Base-by-base conservation (phyloP, 1,140 invertebrate species). In the Brachionus paranguensis region DNA sequence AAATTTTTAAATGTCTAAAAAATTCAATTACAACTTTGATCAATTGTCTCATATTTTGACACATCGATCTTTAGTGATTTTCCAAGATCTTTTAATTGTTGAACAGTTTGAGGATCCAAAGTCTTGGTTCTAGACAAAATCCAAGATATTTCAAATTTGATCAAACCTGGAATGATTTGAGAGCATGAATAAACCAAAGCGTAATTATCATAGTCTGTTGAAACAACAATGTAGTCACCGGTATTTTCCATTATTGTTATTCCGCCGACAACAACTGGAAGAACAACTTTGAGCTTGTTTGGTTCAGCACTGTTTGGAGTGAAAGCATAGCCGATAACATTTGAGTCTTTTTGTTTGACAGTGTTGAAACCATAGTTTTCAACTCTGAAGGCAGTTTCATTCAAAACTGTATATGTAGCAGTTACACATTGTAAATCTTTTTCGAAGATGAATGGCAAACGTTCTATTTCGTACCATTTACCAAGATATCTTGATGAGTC, bases 91-190 rank as follows among this genome's bases (percentile, higher is more conserved):
- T 81, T 81, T 17, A 81, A 24, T 17, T 64, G 10, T 12, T 60
- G n/a, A 45, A 81, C 2, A 14, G 37, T 81, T 60, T 68, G 53
- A 45, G 17, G 4, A 47, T 64, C 53, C 6, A 81, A 68, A 68
- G 53, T 81, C 27, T 81, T 81, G 17, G 29, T 68, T 81, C 78
- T 60, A n/a, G 53, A 60, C 53, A 81, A 81, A 64, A 81, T 81
- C 78, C 78, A 81, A 8, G 64, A 64, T 17, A 45, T 68, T 47
- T 81, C 78, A 14, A 81, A 68, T 68, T 81, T 81, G n/a, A 81
- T 14, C 27, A 81, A 64, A 12, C 8, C 37, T 43, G 78, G 78
- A 29, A 81, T 24, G 7, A 81, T 12, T 81, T 81, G 78, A 43
- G 8, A 60, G 29, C 78, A 81, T 41, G 37, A 45, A 47, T 81